A percentile compares a stretch with the other conserved stretches of the same genome.
Evolutionary conservation across 1,140 invertebrate species (phyloP).

Genomic region (Wasmannia auropunctata): DNA sequence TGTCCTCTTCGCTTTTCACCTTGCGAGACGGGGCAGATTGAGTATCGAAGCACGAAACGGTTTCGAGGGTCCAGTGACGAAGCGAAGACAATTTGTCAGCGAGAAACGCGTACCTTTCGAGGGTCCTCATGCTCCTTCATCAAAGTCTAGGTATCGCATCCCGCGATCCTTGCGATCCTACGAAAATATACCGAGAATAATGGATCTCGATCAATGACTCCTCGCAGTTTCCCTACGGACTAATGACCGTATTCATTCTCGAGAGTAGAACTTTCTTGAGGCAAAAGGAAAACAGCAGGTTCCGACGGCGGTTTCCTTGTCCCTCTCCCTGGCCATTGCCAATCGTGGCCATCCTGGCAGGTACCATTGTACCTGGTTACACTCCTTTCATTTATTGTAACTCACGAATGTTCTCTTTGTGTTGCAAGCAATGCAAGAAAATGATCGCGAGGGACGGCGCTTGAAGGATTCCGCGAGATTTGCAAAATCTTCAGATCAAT

Average conservation of each 20-base stretch:
- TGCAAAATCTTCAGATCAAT: slow-evolving; percentile 68
- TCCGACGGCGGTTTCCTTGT: slow-evolving; percentile 42
- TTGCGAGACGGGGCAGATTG: slow-evolving; percentile 53
- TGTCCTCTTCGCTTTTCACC: slow-evolving; percentile 29
- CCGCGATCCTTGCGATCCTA: slow-evolving; percentile 62
- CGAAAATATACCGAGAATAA: slow-evolving; percentile 73
- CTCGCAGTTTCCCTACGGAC: slow-evolving; percentile 68
- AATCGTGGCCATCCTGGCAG: slow-evolving; percentile 66
- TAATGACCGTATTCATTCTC: slow-evolving; percentile 79
- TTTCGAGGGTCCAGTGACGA: slow-evolving; percentile 65
- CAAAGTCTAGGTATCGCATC: slow-evolving; percentile 32
- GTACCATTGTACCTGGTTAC: slow-evolving; percentile 78
- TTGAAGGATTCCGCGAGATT: slow-evolving; percentile 68
- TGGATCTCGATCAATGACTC: slow-evolving; percentile 72
- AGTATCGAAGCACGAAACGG: slow-evolving; percentile 56
- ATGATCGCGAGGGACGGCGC: slow-evolving; percentile 67
- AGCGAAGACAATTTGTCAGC: slow-evolving; percentile 73
- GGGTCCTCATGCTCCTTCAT: slow-evolving; percentile 41
- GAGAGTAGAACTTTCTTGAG: slow-evolving; percentile 62
- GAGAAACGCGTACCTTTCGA: slow-evolving; percentile 10
- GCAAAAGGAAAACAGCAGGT: slow-evolving; percentile 75
- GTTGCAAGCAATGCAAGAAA: slow-evolving; percentile 73
- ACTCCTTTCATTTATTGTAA: slow-evolving; percentile 64
- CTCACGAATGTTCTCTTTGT: slow-evolving; percentile 66
- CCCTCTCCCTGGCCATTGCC: slow-evolving; percentile 52